Evolutionary conservation across 2,113 vertebrate genomes (phyloP), one percentile per base, ranked within the genome.

Genomic region (Ictalurus punctatus): DNA sequence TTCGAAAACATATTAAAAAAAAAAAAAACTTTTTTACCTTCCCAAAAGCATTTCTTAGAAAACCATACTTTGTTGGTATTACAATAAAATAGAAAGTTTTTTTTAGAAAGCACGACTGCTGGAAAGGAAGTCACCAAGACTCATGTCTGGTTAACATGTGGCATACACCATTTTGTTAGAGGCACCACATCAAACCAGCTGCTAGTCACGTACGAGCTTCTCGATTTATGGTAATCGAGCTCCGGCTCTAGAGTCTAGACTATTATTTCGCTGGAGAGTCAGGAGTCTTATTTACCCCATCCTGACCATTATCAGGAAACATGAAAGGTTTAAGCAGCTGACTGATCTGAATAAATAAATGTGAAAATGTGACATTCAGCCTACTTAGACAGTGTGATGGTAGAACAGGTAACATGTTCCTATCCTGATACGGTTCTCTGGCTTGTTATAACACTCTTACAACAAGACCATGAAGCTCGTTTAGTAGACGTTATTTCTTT

Each of bases 151-250:
- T 65, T 80, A 21, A 5, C 30, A 40, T 6, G 27, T 25, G 13
- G 12, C 21, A 37, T 34, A 19, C 52, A 37, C 3, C 37, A 25
- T 71, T 44, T 37, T 65, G 73, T 74, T 27, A 73, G 30, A 76
- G 81, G 59, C 61, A 54, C 87, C 87, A 91, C 86, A n/a, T 48
- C 59, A 3, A 89, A 90, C 89, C 63, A 21, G 23, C 61, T 63
- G 37, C n/a, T 81, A 86, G 90, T 88, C 90, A 89, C 87, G 91
- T 90, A 87, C 54, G 25, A 87, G 73, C 65, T 34, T 79, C 30
- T 65, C 44, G 40, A 14, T 40, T 56, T 30, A 71, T 82, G 63
- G n/a, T 73, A 87, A 54, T 78, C n/a, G 23, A 61, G 6, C 52
- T 10, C 4, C 63, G 1, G 2, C 54, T 30, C 13, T 61, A 12